Conservation (phyloP, 2,113 vertebrate species). For the Hemibagrus wyckioides region DNA sequence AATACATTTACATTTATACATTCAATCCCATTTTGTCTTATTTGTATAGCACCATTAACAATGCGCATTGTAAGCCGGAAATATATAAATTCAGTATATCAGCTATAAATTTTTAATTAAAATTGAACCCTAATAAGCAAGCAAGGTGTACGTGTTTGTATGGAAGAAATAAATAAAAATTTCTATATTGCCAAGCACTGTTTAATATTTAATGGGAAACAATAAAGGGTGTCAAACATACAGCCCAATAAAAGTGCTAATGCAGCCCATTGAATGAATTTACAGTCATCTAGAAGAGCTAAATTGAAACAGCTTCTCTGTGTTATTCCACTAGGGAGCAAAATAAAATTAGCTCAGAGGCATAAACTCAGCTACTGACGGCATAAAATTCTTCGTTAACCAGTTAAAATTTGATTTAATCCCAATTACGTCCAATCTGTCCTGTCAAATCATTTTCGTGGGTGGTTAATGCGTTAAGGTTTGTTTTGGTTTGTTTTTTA, state of each 20-base stretch:
- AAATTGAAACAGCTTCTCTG: neutral
- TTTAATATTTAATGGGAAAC: neutral
- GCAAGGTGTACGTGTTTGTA: neutral
- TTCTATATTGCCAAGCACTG: neutral
- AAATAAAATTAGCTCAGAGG: neutral
- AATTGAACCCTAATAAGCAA: too few species aligned
- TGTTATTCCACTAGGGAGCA: neutral
- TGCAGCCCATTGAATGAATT: neutral
- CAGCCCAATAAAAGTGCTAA: neutral
- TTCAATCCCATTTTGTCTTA: too few species aligned
- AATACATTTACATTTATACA: neutral
- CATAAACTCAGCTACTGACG: neutral
- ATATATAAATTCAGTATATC: too few species aligned
- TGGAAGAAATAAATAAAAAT: neutral
- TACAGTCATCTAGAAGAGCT: neutral
- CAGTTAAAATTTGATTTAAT: neutral
- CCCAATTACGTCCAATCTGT: neutral
- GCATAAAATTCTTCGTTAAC: neutral
- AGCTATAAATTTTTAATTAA: too few species aligned
- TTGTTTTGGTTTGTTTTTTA: too few species aligned
- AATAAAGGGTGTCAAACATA: neutral
- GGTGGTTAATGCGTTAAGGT: neutral
- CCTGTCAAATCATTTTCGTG: neutral
- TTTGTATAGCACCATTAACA: too few species aligned
- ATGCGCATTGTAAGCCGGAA: too few species aligned